phyloP scores from a whole-genome alignment of 2,888 invertebrate species.

The Amorpha juglandis region DNA sequence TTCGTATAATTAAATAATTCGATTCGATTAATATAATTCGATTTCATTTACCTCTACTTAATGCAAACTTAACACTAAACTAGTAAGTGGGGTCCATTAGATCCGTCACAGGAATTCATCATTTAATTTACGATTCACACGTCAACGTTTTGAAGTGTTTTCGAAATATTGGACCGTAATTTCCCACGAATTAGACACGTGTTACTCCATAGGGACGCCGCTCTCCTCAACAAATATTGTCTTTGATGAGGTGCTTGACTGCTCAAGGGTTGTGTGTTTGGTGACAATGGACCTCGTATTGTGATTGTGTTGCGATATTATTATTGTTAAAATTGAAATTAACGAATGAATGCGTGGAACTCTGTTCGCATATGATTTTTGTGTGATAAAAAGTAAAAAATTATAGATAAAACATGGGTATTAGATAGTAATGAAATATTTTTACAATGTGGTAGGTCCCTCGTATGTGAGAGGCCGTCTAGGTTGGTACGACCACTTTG shows the following conservation, averaged over 20 bases:
- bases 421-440: no score
- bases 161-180: conserved; percentile 69
- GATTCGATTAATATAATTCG: no score
- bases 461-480: no score
- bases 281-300: conserved; percentile 41
- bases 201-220: conserved; percentile 60
- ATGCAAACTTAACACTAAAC: neutral
- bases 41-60: no score
- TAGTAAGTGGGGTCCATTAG: conserved; percentile 10
- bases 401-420: no score
- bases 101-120: conserved; percentile 9
- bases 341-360: conserved; percentile 1
- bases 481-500: no score
- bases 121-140: conserved; percentile 54
- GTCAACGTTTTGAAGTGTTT: conserved; percentile 56
- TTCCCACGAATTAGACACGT: conserved; percentile 76
- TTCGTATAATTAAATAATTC: no score
- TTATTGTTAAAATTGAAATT: conserved; percentile 19
- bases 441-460: no score
- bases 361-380: neutral
- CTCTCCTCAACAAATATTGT: conserved; percentile 81
- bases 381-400: neutral
- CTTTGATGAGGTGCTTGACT: conserved; percentile 79
- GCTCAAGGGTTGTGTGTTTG: conserved; percentile 64
- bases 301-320: conserved; percentile 30